Evolutionary conservation across 2,888 invertebrate species (phyloP).

Genomic region (Furcula furcula): DNA sequence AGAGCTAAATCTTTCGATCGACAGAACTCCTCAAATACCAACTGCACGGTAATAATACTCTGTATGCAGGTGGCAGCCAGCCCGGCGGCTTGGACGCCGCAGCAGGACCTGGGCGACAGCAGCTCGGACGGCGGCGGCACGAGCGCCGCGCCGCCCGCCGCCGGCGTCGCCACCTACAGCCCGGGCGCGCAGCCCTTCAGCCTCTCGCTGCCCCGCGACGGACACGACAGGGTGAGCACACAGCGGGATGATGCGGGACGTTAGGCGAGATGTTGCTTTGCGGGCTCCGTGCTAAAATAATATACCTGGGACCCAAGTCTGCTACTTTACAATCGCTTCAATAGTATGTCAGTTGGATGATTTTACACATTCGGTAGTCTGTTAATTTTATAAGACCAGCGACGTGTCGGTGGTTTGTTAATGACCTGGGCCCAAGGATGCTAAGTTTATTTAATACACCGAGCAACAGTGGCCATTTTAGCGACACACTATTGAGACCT

Average conservation of each 20-base stretch:
- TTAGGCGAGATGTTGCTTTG: conserved; percentile 38
- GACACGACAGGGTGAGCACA: conserved; percentile 60
- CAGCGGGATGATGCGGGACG: conserved; percentile 48
- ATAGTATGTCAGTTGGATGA: too few species aligned
- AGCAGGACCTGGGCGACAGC: conserved; percentile 90
- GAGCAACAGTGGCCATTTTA: too few species aligned
- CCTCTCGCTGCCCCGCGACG: conserved; percentile 87
- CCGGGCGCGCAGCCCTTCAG: conserved; percentile 86
- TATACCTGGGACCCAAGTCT: not conserved
- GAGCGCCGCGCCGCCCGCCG: conserved; percentile 22
- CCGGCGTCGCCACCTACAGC: conserved; percentile 55
- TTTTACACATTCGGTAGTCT: too few species aligned
- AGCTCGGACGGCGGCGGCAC: conserved; percentile 72
- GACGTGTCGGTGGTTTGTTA: too few species aligned
- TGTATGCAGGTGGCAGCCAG: conserved; percentile 38
- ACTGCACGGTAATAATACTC: too few species aligned
- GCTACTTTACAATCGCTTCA: too few species aligned
- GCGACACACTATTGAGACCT: too few species aligned
- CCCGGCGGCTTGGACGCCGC: conserved; percentile 87
- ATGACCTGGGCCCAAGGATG: too few species aligned
- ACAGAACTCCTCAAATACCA: too few species aligned
- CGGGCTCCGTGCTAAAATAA: not conserved
- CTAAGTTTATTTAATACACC: too few species aligned
- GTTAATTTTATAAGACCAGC: too few species aligned
- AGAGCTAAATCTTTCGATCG: too few species aligned